Evolutionary conservation across 1,140 invertebrate genomes (phyloP), one percentile per base, ranked within the genome.

Genomic region (Tetragonula clypearis): DNA sequence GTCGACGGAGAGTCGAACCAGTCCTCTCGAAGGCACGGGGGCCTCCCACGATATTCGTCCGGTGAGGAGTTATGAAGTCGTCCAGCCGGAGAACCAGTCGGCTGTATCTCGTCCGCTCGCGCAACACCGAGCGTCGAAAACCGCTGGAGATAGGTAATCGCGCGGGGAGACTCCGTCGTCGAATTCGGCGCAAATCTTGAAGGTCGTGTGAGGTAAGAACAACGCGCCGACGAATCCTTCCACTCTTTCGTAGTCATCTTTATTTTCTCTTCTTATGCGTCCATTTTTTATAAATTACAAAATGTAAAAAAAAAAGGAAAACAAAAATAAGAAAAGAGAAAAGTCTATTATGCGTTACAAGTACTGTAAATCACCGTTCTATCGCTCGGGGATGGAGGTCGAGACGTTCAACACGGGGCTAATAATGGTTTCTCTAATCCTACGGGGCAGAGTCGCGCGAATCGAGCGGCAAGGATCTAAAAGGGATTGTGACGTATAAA

Each of bases 51-150:
- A 93, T 91, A 92, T 92, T 89, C 83, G 65, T 82, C 82, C 77
- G 85, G 79, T 65, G 71, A 93, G 89, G 87, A 93, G 88, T 93
- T 93, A 93, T 93, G 92, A 93, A 93, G 92, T 92, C 90, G 92
- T 93, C 91, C 84, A 89, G 88, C 88, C 90, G 89, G 88, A 78
- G 86, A 88, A 89, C 91, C 89, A 91, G 90, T 91, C 87, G 91
- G 87, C 86, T 89, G 90, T 93, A 92, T 92, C 92, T 90, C 89
- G 88, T 35, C 84, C 84, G 74, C 79, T 90, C 88, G 86, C 19
- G 35, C 55, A 21, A 17, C 68, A 19, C 41, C 30, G 35, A 35
- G 35, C 35, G 5, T 35, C 30, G 30, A 30, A 58, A 3, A 19
- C 6, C 66, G 30, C 8, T 8, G 41, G 41, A 49, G 6, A 8